Evolutionary conservation across 1,140 invertebrate species (phyloP).

Genomic region (Kradibia gibbosae): DNA sequence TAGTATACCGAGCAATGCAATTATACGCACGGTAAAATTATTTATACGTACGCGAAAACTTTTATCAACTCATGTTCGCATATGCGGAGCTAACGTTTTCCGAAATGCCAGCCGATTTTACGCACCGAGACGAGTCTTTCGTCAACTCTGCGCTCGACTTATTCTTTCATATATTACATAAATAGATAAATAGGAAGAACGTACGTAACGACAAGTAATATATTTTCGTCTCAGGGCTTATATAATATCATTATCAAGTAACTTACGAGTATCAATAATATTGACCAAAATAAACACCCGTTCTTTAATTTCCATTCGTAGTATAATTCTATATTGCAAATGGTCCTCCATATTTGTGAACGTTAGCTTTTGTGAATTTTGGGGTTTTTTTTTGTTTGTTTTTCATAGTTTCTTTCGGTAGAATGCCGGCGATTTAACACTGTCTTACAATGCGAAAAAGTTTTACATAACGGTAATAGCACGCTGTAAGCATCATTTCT

Average conservation of each 20-base stretch:
- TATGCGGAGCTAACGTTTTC: background rate
- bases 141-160: background rate
- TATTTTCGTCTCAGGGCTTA: background rate
- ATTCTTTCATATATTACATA: background rate
- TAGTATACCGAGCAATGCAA: background rate
- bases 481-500: background rate
- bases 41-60: background rate
- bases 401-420: background rate
- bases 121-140: conserved; percentile 13
- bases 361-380: no score
- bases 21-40: background rate
- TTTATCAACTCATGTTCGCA: background rate
- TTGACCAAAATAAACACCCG: background rate
- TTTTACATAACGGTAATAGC: conserved; percentile 1
- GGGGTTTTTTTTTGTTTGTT: background rate
- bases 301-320: no score
- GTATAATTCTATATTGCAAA: no score
- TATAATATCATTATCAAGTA: conserved; percentile 19
- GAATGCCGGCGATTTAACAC: background rate
- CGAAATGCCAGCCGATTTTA: background rate
- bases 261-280: background rate
- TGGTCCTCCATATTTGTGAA: no score
- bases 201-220: background rate
- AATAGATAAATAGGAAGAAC: no score
- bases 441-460: background rate